A percentile compares a stretch with the other conserved stretches of the same genome.
These are phyloP conservation scores for Cosmorhoe ocellata DNA, from an alignment of 2,888 invertebrate genomes.

Conservation along the genomic window DNA sequence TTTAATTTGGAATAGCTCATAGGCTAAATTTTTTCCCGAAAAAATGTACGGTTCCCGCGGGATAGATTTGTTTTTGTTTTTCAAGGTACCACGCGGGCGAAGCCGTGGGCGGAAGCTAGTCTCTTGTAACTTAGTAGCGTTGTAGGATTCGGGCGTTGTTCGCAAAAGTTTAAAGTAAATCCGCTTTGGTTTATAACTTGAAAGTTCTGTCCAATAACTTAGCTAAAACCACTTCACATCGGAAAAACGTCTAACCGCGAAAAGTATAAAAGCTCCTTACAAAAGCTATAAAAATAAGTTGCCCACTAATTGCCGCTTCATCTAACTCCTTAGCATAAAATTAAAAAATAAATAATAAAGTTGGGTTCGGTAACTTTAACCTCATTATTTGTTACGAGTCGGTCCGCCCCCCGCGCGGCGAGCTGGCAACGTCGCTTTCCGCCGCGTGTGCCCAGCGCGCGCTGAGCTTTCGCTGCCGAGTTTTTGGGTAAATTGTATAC, in stretches of 20 bases:
- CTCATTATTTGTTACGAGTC: conserved; percentile 70
- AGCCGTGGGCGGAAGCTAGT: too few relatives aligned
- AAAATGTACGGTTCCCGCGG: too few relatives aligned
- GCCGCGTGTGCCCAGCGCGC: conserved; percentile 44
- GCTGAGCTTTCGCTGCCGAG: conserved; percentile 53
- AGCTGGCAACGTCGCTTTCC: conserved; percentile 75
- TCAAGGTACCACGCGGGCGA: too few relatives aligned
- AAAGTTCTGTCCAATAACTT: too few relatives aligned
- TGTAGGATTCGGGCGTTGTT: too few relatives aligned
- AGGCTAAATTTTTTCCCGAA: too few relatives aligned
- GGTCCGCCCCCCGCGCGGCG: conserved; percentile 44
- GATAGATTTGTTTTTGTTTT: too few relatives aligned
- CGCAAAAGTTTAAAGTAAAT: too few relatives aligned
- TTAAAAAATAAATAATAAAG: conserved; percentile 55
- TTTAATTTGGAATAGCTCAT: too few relatives aligned
- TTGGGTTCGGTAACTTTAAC: conserved; percentile 77
- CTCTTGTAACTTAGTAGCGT: too few relatives aligned
- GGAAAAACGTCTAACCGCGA: conserved; percentile 12
- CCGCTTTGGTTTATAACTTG: too few relatives aligned
- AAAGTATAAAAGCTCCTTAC: conserved; percentile 20
- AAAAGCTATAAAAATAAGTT: conserved; percentile 26
- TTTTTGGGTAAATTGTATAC: conserved; percentile 37
- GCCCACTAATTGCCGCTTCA: conserved; percentile 35
- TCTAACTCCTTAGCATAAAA: conserved; percentile 34
- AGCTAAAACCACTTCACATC: too few relatives aligned